Percentiles rank a stretch among this genome's conserved stretches.
These are phyloP conservation scores for Nebria ingens DNA, from an alignment of 1,140 invertebrate genomes.

Conservation along the genomic window DNA sequence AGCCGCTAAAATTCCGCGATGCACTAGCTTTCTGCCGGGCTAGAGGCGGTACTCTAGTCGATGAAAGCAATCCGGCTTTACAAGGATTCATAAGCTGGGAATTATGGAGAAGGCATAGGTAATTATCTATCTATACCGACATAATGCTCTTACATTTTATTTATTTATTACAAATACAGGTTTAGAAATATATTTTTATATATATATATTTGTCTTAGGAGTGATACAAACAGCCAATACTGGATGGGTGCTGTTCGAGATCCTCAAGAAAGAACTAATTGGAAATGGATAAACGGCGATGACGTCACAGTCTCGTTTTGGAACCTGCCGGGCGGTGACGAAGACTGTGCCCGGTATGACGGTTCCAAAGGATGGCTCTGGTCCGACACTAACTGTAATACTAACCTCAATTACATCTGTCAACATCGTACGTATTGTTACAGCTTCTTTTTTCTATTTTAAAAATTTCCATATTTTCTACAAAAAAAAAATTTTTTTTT, in stretches of 20 bases:
- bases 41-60: slow-evolving; percentile 73
- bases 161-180: background rate
- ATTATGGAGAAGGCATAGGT: slow-evolving; percentile 79
- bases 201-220: slow-evolving; percentile 48
- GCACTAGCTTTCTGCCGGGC: slow-evolving; percentile 69
- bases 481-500: slow-evolving; percentile 5
- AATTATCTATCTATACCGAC: slow-evolving; percentile 10
- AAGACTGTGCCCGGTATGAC: slow-evolving; percentile 83
- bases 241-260: slow-evolving; percentile 89
- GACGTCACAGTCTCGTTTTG: slow-evolving; percentile 87
- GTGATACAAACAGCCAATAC: slow-evolving; percentile 83
- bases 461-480: background rate
- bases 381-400: slow-evolving; percentile 84
- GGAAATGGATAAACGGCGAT: slow-evolving; percentile 84
- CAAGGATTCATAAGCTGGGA: slow-evolving; percentile 94
- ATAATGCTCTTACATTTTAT: background rate
- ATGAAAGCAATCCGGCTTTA: slow-evolving; percentile 86
- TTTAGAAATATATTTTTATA: too few species aligned
- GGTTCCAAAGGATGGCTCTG: slow-evolving; percentile 90
- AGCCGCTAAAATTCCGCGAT: slow-evolving; percentile 71
- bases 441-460: background rate
- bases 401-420: slow-evolving; percentile 82
- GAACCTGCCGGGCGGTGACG: slow-evolving; percentile 73
- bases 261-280: slow-evolving; percentile 62
- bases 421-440: slow-evolving; percentile 72